Evolutionary conservation across 2,113 vertebrate species (phyloP).

Genomic region (Osmerus mordax): DNA sequence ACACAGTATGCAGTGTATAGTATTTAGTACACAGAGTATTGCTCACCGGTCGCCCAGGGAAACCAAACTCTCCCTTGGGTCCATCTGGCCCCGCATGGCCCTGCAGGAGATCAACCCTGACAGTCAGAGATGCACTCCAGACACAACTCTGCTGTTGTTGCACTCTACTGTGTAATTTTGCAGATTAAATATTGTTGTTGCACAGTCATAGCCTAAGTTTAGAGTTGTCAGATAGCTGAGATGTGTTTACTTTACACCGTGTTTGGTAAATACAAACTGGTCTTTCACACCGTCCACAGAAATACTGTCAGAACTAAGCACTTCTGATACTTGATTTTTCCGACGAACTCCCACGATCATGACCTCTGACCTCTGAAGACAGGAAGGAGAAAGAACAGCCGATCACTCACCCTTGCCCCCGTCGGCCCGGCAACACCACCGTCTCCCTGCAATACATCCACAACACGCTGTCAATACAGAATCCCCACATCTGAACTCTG

Average conservation of each 20-base stretch:
- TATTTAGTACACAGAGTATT: constrained; percentile 15
- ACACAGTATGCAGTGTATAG: too few relatives aligned
- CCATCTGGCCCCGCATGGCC: constrained; percentile 86
- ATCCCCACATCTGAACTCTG: constrained; percentile 6
- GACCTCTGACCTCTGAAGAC: background rate
- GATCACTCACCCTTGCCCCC: constrained; percentile 77
- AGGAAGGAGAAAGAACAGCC: background rate
- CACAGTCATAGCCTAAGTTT: background rate
- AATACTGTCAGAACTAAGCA: too few relatives aligned
- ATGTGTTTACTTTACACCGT: too few relatives aligned
- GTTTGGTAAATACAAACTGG: too few relatives aligned
- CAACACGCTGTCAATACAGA: background rate
- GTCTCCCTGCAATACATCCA: constrained; percentile 76
- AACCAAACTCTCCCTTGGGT: constrained; percentile 89
- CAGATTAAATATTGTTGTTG: too few relatives aligned
- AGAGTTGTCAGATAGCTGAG: too few relatives aligned
- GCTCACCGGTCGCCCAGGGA: constrained; percentile 90
- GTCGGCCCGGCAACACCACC: constrained; percentile 70
- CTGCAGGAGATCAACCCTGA: constrained; percentile 61
- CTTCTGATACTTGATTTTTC: too few relatives aligned
- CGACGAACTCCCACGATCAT: background rate
- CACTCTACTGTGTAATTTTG: too few relatives aligned
- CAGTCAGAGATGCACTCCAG: background rate
- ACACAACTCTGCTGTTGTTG: background rate
- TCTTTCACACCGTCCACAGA: too few relatives aligned